Base-by-base conservation (phyloP, 2,113 vertebrate genomes). In the Sula dactylatra region DNA sequence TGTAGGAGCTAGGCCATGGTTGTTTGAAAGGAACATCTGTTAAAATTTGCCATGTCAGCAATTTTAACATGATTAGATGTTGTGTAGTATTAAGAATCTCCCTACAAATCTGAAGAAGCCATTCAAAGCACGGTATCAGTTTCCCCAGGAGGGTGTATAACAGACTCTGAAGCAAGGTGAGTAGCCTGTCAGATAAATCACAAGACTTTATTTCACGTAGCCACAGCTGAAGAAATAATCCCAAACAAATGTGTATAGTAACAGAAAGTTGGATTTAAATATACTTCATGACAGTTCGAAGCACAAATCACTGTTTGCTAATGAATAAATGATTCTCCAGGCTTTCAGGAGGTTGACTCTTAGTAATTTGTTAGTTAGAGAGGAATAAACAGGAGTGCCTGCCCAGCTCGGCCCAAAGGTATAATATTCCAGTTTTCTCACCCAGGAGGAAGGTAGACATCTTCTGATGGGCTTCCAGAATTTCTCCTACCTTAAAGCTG, bases 21-120 rank as follows among this genome's bases (percentile, higher is more conserved):
- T 18, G 20, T 44, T 50, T 78, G 45, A 42, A 69, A 36, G 32
- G 32, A 78, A 70, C 2, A 11, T 8, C 32, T 25, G 16, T 31
- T 10, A 50, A 50, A 49, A 16, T 31, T n/a, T 77, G 20, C 13
- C 2, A 19, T 13, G 24, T 31, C 31, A n/a, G n/a, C n/a, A 34
- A 13, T 50, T 42, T 14, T 5, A 50, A n/a, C 49, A 15, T 2
- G 11, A 5, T 7, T 9, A 11, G 24, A 4, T 14, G 3, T n/a
- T 52, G 19, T 10, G 31, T 29, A 34, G 12, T 31, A 13, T 50
- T 77, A 44, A 67, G 26, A 59, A 36, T 36, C 32, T 69, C 21
- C 26, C 45, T 49, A 13, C 12, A 47, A 32, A 38, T 32, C 34
- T 8, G 10, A 34, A 32, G 54, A 32, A 69, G 42, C n/a, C 17